phyloP scores from a whole-genome alignment of 1,140 invertebrate species.

The Musca domestica region DNA sequence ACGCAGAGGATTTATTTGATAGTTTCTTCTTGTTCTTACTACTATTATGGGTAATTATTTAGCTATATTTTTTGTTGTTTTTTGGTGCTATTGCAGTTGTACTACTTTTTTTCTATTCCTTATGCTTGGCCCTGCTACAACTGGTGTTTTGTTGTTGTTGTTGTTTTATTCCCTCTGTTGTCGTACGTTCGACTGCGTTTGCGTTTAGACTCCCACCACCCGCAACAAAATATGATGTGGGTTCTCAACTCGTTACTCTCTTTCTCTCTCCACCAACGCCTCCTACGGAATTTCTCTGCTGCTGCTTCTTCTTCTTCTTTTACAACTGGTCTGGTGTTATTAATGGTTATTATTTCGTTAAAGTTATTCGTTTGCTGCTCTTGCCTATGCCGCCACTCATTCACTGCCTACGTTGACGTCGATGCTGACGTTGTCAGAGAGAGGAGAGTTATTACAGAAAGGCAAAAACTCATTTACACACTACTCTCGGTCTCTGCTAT shows the following conservation, averaged over 20 bases:
- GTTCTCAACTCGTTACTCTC: neutral
- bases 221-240: neutral
- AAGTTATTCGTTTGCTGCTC: conserved; percentile 16
- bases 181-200: conserved; percentile 9
- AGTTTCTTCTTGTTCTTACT: neutral
- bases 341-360: conserved; percentile 20
- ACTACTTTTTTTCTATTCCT: neutral
- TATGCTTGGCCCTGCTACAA: no score
- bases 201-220: conserved; percentile 18
- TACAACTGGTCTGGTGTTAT: conserved; percentile 3
- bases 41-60: conserved; percentile 3
- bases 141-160: no score
- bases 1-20: no score
- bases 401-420: neutral
- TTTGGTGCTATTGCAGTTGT: conserved; percentile 1
- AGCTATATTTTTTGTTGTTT: neutral
- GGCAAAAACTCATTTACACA: no score
- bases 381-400: neutral
- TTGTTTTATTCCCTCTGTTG: neutral
- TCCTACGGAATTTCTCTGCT: neutral
- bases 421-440: neutral
- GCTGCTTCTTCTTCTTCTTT: neutral
- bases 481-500: no score
- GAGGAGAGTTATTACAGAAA: neutral
- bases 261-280: neutral